These are phyloP conservation scores for Caenorhabditis wallacei DNA, from an alignment of 2,888 invertebrate genomes.

Conservation along the genomic window DNA sequence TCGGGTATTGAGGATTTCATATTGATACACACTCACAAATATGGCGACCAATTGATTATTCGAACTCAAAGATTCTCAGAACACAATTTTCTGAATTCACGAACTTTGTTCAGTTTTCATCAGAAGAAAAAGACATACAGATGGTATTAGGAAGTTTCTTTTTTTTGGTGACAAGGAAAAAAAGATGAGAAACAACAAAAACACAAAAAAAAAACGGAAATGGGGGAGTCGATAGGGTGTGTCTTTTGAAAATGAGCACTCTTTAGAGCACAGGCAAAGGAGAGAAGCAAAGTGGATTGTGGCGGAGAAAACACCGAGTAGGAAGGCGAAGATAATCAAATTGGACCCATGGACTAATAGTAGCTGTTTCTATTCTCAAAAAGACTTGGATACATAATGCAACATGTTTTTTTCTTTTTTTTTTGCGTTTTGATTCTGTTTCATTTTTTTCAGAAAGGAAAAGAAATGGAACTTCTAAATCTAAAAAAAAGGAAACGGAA, in stretches of 20 bases:
- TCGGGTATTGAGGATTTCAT: too few relatives aligned
- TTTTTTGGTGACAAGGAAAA: not conserved
- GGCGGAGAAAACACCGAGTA: slow-evolving; percentile 20
- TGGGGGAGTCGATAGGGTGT: not conserved
- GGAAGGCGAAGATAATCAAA: slow-evolving; percentile 53
- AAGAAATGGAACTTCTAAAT: not conserved
- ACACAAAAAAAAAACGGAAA: slow-evolving; percentile 20
- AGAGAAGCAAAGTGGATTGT: slow-evolving; percentile 44
- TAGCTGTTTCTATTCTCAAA: slow-evolving; percentile 25
- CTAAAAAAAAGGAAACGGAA: not conserved
- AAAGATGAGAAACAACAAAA: slow-evolving; percentile 13
- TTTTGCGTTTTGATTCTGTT: not conserved
- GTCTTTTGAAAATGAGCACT: slow-evolving; percentile 52
- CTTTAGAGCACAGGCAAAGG: slow-evolving; percentile 30
- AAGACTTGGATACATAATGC: slow-evolving; percentile 23
- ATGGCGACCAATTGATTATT: too few relatives aligned
- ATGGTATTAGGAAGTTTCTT: slow-evolving; percentile 47
- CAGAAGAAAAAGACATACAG: not conserved
- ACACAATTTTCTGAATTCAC: not conserved
- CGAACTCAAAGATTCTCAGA: too few relatives aligned
- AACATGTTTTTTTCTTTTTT: slow-evolving; percentile 20
- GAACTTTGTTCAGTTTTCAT: not conserved
- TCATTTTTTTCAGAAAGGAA: not conserved
- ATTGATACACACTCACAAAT: too few relatives aligned
- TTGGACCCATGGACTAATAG: slow-evolving; percentile 57